Base-by-base conservation (phyloP, 2,797 vertebrate genomes). In the Naso thynnoides region DNA sequence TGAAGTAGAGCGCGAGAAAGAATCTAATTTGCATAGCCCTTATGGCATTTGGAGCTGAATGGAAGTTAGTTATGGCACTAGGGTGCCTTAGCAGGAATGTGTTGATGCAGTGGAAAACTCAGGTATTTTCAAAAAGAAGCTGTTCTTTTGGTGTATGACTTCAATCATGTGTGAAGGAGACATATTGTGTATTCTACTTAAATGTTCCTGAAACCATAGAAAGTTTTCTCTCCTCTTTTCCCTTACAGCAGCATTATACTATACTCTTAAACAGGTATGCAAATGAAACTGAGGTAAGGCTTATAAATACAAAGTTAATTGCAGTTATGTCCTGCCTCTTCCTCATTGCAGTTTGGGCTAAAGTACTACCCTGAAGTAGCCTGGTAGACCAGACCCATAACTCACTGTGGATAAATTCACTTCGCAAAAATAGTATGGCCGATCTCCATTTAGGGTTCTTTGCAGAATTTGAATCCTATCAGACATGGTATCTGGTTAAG, bases 21-120 rank as follows among this genome's bases (percentile, higher is more conserved):
- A 73, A 66, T 69, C 48, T 58, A 41, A 82, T 88, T 88, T 88
- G 60, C 74, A 82, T 78, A 69, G 54, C 18, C 41, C 23, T 75
- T 64, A 73, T 44, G 61, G 4, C 62, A 66, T 78, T 85, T 60
- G 16, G 24, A 73, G 38, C 8, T 6, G 6, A 61, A 53, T 31
- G 24, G 19, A 38, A 36, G n/a, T 10, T 56, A 33, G 18, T 38
- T 69, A 11, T 33, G 24, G 23, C 41, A 59, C 18, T 21, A 2
- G 2, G 26, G 31, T 49, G 29, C 33, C 15, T 38, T 38, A 33
- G 24, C 24, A 16, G 48, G 57, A 31, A 53, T 54, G 15, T 8
- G 23, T 27, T 42, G 48, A 55, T 36, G 3, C 8, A 44, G 19
- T 59, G 18, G 53, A 39, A 52, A 27, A 44, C 38, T 39, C 15